A percentile compares a stretch with the other conserved stretches of the same genome.
Conservation (phyloP, 2,797 vertebrate genomes). For the Cossypha caffra region DNA sequence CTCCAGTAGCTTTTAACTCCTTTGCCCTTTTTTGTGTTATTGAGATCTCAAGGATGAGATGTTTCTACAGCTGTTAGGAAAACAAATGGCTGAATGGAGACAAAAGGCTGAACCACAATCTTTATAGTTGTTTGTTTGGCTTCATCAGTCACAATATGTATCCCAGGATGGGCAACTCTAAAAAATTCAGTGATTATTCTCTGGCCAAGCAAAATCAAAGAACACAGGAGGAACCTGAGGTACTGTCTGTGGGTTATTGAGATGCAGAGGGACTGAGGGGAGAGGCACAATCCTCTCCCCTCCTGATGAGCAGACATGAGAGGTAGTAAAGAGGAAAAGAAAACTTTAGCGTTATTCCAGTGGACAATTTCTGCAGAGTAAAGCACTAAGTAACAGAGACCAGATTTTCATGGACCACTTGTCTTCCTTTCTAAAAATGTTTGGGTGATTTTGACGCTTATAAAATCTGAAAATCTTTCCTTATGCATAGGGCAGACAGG, state of each 20-base stretch:
- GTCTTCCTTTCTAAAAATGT: neutral
- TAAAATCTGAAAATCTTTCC: neutral
- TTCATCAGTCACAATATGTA: neutral
- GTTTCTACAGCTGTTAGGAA: neutral
- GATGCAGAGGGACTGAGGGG: neutral
- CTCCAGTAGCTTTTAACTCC: conserved; percentile 7
- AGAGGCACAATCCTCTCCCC: neutral
- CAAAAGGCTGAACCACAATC: neutral
- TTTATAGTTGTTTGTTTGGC: neutral
- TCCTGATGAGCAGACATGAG: neutral
- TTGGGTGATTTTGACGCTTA: neutral
- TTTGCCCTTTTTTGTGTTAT: neutral
- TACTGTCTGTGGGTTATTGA: neutral
- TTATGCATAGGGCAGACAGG: neutral
- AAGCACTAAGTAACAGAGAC: neutral
- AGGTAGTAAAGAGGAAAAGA: neutral
- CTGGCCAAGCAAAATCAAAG: neutral
- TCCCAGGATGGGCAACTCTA: neutral
- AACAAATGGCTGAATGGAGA: neutral
- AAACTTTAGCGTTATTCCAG: neutral
- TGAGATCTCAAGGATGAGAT: neutral
- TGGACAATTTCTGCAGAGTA: neutral
- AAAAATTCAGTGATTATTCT: neutral
- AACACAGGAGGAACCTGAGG: neutral
- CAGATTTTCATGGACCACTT: neutral